Evolutionary conservation across 64 coral and sea anemone genomes (phyloP).

Genomic region (Stylophora pistillata): DNA sequence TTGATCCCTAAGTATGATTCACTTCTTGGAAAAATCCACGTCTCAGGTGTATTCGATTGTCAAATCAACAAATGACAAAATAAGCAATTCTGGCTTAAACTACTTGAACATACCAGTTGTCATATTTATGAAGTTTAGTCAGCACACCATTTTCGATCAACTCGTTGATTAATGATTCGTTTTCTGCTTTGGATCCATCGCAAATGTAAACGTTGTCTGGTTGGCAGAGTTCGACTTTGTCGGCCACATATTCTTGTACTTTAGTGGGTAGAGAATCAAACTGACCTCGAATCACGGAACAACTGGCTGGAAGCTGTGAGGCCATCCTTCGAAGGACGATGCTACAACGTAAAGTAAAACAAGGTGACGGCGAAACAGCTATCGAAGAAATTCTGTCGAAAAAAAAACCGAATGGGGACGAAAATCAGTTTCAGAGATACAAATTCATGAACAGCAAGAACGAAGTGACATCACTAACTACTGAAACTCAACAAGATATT

Average conservation of each 20-base stretch:
- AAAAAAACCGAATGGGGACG: background rate
- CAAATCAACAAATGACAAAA: background rate
- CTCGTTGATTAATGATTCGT: constrained; percentile 60
- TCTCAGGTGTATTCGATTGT: background rate
- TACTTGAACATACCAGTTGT: constrained; percentile 73
- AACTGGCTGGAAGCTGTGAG: constrained; percentile 53
- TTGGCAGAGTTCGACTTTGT: constrained; percentile 64
- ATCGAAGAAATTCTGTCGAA: constrained; percentile 14
- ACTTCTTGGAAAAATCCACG: background rate
- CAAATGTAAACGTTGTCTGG: constrained; percentile 85
- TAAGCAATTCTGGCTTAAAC: background rate
- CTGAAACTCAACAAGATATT: background rate
- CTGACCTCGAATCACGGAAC: constrained; percentile 55
- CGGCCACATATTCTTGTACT: constrained; percentile 63
- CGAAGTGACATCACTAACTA: background rate
- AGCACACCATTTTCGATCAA: constrained; percentile 53
- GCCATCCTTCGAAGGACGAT: constrained; percentile 61
- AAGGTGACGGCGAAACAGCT: background rate
- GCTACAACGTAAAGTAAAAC: constrained; percentile 41
- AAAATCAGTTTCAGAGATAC: background rate
- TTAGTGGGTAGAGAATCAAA: constrained; percentile 49
- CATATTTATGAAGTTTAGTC: constrained; percentile 66
- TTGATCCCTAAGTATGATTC: background rate
- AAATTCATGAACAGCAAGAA: background rate
- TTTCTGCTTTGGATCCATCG: constrained; percentile 87